Conservation (phyloP, 2,113 vertebrate species). For the Echinops telfairi region DNA sequence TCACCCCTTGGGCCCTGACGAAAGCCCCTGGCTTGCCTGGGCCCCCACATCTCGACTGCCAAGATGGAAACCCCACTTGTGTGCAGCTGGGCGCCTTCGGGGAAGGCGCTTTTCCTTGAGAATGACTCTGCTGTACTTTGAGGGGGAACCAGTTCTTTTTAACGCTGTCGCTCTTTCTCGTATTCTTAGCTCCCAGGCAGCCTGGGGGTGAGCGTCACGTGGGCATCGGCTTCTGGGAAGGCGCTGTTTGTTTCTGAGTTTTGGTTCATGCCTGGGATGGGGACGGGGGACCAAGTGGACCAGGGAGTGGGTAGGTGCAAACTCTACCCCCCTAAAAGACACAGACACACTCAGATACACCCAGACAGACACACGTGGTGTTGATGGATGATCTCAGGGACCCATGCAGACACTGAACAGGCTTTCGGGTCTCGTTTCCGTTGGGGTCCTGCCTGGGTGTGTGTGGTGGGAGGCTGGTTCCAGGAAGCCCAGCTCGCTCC, state of each 20-base stretch:
- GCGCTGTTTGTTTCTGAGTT: neutral
- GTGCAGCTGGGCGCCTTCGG: neutral
- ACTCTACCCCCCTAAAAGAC: neutral
- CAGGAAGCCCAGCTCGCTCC: neutral
- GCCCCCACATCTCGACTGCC: neutral
- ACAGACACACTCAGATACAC: no score
- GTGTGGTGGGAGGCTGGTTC: conserved; percentile 10
- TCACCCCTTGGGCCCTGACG: neutral
- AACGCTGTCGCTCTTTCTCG: conserved; percentile 4
- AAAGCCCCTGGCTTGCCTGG: neutral
- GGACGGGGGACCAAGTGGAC: neutral
- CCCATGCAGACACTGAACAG: neutral
- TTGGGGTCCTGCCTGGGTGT: neutral
- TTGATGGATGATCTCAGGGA: neutral
- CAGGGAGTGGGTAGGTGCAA: neutral
- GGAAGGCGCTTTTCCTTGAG: conserved; percentile 13
- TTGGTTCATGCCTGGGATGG: conserved; percentile 11
- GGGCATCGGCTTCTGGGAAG: neutral
- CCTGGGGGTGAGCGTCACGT: neutral
- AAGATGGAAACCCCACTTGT: conserved; percentile 20
- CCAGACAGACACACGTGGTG: neutral
- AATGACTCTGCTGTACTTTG: conserved; percentile 29
- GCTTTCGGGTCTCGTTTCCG: neutral
- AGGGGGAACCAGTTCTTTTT: conserved; percentile 30
- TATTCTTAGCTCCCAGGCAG: neutral